phyloP scores from a whole-genome alignment of 2,797 vertebrate species.

The Sternarchorhynchus goeldii region DNA sequence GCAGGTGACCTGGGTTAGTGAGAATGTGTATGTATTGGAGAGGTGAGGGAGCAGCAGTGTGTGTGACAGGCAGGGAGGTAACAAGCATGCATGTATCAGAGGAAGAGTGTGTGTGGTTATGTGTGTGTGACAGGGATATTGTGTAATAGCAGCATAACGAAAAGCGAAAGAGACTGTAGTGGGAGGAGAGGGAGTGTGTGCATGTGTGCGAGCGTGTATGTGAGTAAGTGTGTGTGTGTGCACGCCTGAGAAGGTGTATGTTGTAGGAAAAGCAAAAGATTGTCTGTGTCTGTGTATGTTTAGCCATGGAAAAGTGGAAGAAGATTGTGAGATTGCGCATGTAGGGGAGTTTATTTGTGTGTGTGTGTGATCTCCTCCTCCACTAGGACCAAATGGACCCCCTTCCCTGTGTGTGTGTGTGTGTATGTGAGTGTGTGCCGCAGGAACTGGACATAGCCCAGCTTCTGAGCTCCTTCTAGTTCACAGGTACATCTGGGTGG shows the following conservation, averaged over 20 bases:
- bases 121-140: constrained; percentile 21
- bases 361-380: background rate
- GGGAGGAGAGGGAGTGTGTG: constrained; percentile 5
- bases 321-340: too few species aligned
- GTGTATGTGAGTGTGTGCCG: background rate
- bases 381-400: too few species aligned
- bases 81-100: background rate
- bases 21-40: constrained; percentile 1
- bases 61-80: too few species aligned
- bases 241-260: too few species aligned
- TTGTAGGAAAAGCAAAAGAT: too few species aligned
- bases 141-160: constrained; percentile 8
- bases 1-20: constrained; percentile 18
- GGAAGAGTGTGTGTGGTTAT: background rate
- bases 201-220: background rate
- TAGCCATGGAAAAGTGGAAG: too few species aligned
- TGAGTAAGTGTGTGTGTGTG: too few species aligned
- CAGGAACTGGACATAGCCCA: constrained; percentile 30
- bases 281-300: too few species aligned
- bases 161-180: background rate
- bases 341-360: background rate
- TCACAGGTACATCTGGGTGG: constrained; percentile 46
- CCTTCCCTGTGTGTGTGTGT: background rate
- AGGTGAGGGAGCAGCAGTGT: too few species aligned
- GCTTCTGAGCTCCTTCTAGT: constrained; percentile 26